Evolutionary conservation across 1,140 invertebrate species (phyloP).

Genomic region (Trichogramma pretiosum): DNA sequence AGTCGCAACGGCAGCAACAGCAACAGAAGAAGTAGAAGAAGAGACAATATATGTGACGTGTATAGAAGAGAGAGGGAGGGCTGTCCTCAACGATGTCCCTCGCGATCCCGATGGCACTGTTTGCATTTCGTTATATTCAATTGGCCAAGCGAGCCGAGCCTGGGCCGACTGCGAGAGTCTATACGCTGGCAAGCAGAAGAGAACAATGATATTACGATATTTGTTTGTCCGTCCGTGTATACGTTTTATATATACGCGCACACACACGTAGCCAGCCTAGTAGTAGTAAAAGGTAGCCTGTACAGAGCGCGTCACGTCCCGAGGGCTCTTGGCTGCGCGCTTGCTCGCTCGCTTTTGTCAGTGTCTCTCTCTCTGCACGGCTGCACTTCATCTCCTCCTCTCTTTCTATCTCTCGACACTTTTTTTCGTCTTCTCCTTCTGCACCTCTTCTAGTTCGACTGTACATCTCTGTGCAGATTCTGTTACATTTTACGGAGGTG

Average conservation of each 20-base stretch:
- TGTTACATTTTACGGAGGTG: no score
- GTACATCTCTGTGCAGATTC: no score
- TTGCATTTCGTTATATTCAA: constrained; percentile 47
- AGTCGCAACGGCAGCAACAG: not conserved
- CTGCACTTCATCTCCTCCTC: not conserved
- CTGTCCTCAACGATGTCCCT: constrained; percentile 21
- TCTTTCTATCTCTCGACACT: not conserved
- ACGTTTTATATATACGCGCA: not conserved
- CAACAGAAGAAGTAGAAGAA: not conserved
- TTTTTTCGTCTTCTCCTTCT: constrained; percentile 6
- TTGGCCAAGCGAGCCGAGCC: constrained; percentile 21
- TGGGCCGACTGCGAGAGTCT: constrained; percentile 33
- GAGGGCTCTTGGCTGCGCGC: constrained; percentile 25
- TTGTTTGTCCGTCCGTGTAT: constrained; percentile 40
- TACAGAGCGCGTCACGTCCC: no score
- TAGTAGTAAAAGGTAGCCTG: no score
- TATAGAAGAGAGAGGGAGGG: not conserved
- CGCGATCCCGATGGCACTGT: constrained; percentile 35
- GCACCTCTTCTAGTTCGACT: not conserved
- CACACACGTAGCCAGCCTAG: no score
- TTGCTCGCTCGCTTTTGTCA: not conserved
- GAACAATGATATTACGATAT: constrained; percentile 46
- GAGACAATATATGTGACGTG: not conserved
- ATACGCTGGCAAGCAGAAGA: constrained; percentile 24
- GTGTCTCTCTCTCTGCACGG: no score